Base-by-base conservation (phyloP, 2,888 invertebrate genomes). In the Schrankia costaestrigalis region DNA sequence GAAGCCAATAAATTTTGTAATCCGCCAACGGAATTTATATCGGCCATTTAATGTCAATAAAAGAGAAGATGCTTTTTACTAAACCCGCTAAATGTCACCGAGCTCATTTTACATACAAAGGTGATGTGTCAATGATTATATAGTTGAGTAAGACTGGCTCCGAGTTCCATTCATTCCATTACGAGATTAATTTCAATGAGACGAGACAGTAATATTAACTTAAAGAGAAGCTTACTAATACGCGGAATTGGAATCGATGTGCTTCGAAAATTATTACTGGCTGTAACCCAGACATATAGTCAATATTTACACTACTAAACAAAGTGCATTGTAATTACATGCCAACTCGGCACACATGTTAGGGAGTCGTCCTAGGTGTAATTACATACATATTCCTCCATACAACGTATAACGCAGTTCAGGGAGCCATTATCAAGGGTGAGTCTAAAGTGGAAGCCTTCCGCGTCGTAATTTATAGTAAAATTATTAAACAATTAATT, bases 1-100 rank as follows among this genome's bases (percentile, higher is more conserved):
- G 77, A 86, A 74, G 70, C 77, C 78, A 83, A 84, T 86, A 84
- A 85, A 86, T 84, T 81, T 83, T 66, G 83, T 81, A 84, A 86
- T 84, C 81, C 79, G 83, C 84, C 85, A 82, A 69, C 65, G 68
- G 82, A 82, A 83, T 85, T 82, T 84, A 84, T 84, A 83, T 84
- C 81, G 78, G 58, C 82, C 76, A 82, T 84, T 85, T 83, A 84
- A 81, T 71, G 85, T 80, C 84, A 81, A 83, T 82, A 77, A 77
- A 67, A 63, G 69, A 66, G 60, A 61, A 64, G 62, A 46, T 39
- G 57, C 66, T 76, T 80, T 77, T 81, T 80, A 64, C 71, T 53
- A 44, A 34, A 28, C 44, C 55, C 63, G 54, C 67, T 71, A 66
- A 74, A 72, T 68, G 73, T 73, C 71, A 63, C 62, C 43, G 51